phyloP scores from a whole-genome alignment of 2,888 invertebrate genomes.

The Autographa pulchrina region DNA sequence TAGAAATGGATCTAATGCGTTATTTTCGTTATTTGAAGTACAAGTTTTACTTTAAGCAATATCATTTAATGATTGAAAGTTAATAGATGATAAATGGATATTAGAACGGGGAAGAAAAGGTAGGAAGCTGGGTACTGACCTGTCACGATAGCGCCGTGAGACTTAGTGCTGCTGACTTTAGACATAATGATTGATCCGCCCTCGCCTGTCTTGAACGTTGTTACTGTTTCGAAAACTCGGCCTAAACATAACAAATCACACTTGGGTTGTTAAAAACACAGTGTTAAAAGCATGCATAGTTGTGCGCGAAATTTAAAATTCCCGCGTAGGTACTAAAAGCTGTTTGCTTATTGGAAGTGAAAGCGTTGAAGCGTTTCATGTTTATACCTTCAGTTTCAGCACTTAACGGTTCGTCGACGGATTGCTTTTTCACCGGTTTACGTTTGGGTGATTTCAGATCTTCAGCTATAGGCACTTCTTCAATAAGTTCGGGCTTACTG shows the following conservation, averaged over 20 bases:
- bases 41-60: slow-evolving; percentile 44
- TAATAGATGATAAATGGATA: slow-evolving; percentile 58
- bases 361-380: slow-evolving; percentile 78
- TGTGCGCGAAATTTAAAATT: slow-evolving; percentile 74
- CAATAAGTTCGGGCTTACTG: slow-evolving; percentile 78
- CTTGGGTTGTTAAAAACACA: slow-evolving; percentile 84
- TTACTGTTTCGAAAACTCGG: slow-evolving; percentile 88
- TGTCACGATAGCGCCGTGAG: slow-evolving; percentile 91
- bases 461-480: slow-evolving; percentile 79
- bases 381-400: slow-evolving; percentile 87
- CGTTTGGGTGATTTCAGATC: slow-evolving; percentile 79
- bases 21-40: slow-evolving; percentile 69
- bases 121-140: slow-evolving; percentile 88
- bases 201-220: slow-evolving; percentile 86
- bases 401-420: slow-evolving; percentile 84
- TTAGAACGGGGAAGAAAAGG: slow-evolving; percentile 75
- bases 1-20: slow-evolving; percentile 68
- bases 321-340: slow-evolving; percentile 77
- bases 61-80: slow-evolving; percentile 33
- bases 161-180: slow-evolving; percentile 90
- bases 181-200: slow-evolving; percentile 86
- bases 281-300: slow-evolving; percentile 84
- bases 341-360: slow-evolving; percentile 77
- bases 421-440: slow-evolving; percentile 83
- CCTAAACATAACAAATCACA: slow-evolving; percentile 89